Conservation (phyloP, 2,113 vertebrate species). For the Ariopsis seemanni region DNA sequence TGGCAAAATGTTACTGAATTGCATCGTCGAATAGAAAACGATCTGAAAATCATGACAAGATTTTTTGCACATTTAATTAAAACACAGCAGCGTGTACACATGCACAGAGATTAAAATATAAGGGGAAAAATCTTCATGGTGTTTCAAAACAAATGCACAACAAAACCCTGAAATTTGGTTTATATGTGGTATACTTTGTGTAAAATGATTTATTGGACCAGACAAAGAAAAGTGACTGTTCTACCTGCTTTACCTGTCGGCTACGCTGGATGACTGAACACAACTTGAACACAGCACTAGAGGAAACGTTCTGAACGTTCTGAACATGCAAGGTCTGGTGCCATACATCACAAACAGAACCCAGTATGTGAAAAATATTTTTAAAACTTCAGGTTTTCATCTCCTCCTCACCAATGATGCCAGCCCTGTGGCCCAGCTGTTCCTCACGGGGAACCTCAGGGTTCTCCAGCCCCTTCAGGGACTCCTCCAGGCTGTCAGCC, state of each 20-base stretch:
- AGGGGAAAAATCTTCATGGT: too few species aligned
- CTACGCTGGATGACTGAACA: not conserved
- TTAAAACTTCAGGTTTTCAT: not conserved
- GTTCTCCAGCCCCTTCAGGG: slow-evolving; percentile 97
- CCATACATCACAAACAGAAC: not conserved
- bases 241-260: not conserved
- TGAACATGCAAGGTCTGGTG: not conserved
- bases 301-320: not conserved
- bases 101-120: too few species aligned
- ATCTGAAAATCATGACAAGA: too few species aligned
- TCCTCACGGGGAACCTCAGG: slow-evolving; percentile 95
- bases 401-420: slow-evolving; percentile 41
- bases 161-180: too few species aligned
- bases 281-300: not conserved
- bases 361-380: too few species aligned
- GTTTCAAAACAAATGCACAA: too few species aligned
- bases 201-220: not conserved
- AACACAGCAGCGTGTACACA: too few species aligned
- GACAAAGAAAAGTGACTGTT: not conserved
- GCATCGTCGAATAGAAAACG: too few species aligned
- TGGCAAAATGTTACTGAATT: too few species aligned
- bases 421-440: slow-evolving; percentile 56
- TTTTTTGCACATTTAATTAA: too few species aligned
- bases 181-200: not conserved
- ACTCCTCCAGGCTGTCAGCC: slow-evolving; percentile 96